Base-by-base conservation (phyloP, 2,113 vertebrate genomes). In the Ardeotis arabs region DNA sequence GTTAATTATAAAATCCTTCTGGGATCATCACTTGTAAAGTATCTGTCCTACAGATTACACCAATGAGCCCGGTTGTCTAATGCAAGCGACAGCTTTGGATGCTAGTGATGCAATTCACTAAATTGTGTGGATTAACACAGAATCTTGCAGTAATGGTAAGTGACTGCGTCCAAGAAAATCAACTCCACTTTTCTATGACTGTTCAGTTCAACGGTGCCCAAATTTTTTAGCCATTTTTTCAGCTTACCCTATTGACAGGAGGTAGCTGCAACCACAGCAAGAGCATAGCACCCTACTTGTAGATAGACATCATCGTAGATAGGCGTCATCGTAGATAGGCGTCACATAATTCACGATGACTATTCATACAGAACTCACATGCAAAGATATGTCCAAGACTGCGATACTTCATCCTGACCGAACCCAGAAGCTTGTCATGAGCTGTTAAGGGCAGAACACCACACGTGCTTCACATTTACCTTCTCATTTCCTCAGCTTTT, bases 1-100 rank as follows among this genome's bases (percentile, higher is more conserved):
- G 50, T 47, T 72, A 79, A 33, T 90, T 84, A 73, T 53, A 81
- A 91, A 90, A 84, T 44, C 73, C 80, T 89, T 55, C 56, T 33
- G 64, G 83, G 85, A 56, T 44, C 56, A 56, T 21, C 60, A 68
- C 24, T 84, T 0, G 0, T 47, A 2, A 84, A 84, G 16, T 6
- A 56, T 41, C 68, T 0, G 0, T 76, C 73, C 73, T 56, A 59
- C 22, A 75, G 86, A 84, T 82, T 4, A 87, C 69, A 84, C 27
- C 89, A 59, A 6, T 3, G 39, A 93, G 66, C 64, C 69, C 58
- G 52, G 44, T 4, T 86, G 27, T 28, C 74, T 53, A 50, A 78
- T 90, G 23, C 35, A 70, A 70, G 69, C 10, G 89, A 83, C 76
- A 75, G 9, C 2, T 91, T 41, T 33, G 47, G 64, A 78, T 74